phyloP scores from a whole-genome alignment of 2,888 invertebrate species.

The Ophioninae sp. region DNA sequence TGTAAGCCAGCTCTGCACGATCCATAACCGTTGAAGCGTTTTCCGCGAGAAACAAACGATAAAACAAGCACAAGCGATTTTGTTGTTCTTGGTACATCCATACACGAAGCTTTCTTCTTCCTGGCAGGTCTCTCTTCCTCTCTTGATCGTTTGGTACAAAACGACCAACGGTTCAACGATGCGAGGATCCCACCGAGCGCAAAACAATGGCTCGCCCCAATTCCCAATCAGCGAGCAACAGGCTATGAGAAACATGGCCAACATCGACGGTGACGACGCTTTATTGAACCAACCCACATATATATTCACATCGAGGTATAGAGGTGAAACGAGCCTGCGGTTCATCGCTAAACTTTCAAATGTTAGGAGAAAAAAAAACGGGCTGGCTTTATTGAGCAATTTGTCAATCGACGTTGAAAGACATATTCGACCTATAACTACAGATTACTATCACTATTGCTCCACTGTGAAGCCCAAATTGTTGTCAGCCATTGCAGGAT shows the following conservation, averaged over 20 bases:
- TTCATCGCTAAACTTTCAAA: slow-evolving; percentile 33
- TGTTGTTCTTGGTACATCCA: not conserved
- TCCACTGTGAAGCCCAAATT: not conserved
- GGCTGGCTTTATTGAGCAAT: slow-evolving; percentile 17
- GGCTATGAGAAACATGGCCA: slow-evolving; percentile 59
- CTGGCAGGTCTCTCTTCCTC: not conserved
- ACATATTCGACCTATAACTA: not conserved
- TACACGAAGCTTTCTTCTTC: not conserved
- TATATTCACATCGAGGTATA: not conserved
- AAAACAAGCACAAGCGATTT: slow-evolving; percentile 37
- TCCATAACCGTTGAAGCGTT: slow-evolving; percentile 44
- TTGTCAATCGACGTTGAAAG: not conserved
- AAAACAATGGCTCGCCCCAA: slow-evolving; percentile 69
- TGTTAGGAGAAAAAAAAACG: slow-evolving; percentile 10
- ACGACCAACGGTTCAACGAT: slow-evolving; percentile 53
- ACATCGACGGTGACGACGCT: slow-evolving; percentile 18
- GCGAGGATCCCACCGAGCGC: slow-evolving; percentile 62
- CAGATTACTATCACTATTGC: not conserved
- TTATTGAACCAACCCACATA: slow-evolving; percentile 1
- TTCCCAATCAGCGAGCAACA: slow-evolving; percentile 70
- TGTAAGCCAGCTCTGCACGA: slow-evolving; percentile 5
- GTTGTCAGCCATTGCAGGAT: not conserved
- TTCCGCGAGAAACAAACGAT: slow-evolving; percentile 50
- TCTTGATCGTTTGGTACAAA: slow-evolving; percentile 24
- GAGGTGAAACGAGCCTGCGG: not conserved